phyloP scores from a whole-genome alignment of 2,113 vertebrate species.

The Brachyistius frenatus region DNA sequence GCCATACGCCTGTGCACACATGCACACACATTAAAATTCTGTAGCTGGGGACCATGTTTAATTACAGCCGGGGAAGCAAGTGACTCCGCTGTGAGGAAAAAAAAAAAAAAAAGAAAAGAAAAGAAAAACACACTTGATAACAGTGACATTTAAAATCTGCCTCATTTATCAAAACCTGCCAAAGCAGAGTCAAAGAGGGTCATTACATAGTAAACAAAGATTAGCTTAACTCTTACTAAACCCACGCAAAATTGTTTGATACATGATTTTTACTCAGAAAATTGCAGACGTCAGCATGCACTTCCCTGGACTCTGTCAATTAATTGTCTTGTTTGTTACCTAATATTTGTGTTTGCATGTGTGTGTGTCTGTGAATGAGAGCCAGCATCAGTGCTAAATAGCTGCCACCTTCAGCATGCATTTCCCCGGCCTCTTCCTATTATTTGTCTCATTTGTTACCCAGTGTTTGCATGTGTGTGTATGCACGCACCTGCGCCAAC shows the following conservation, averaged over 20 bases:
- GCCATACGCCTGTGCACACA: slow-evolving; percentile 7
- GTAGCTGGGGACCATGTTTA: slow-evolving; percentile 70
- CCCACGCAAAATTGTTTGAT: slow-evolving; percentile 68
- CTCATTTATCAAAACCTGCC: slow-evolving; percentile 83
- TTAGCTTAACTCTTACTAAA: slow-evolving; percentile 77
- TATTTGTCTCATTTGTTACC: slow-evolving; percentile 58
- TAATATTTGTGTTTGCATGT: slow-evolving; percentile 34
- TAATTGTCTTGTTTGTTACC: slow-evolving; percentile 59
- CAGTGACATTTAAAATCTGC: slow-evolving; percentile 83
- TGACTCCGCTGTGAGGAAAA: slow-evolving; percentile 42
- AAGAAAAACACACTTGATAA: slow-evolving; percentile 73
- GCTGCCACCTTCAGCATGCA: slow-evolving; percentile 43
- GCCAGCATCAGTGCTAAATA: slow-evolving; percentile 53
- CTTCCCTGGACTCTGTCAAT: slow-evolving; percentile 64
- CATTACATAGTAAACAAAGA: slow-evolving; percentile 82
- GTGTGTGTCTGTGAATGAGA: slow-evolving; percentile 14
- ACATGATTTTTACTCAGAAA: slow-evolving; percentile 70
- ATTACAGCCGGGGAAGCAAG: slow-evolving; percentile 74
- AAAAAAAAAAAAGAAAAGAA: slow-evolving; percentile 5
- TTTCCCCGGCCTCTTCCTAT: slow-evolving; percentile 47
- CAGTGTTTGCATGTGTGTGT: slow-evolving; percentile 20
- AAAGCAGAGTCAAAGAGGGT: slow-evolving; percentile 81
- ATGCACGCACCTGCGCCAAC: slow-evolving; percentile 42
- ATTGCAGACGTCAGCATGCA: slow-evolving; percentile 67
- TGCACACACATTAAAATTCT: slow-evolving; percentile 44